Percentiles rank a stretch among this genome's conserved stretches.
Evolutionary conservation across 2,888 invertebrate genomes (phyloP).

Genomic region (Nephrocerus scutellatus): DNA sequence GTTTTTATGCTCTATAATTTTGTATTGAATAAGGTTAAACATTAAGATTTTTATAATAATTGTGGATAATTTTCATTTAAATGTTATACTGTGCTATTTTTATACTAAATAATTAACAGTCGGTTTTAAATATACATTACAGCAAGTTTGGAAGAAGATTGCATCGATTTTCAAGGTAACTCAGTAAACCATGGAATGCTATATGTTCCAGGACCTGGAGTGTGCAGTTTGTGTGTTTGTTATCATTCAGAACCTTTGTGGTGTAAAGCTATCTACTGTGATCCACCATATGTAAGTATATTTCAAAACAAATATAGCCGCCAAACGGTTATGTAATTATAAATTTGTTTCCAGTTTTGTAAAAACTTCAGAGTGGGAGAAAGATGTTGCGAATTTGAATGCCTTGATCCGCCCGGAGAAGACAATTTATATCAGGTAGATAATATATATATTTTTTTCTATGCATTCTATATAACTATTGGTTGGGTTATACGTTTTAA

Average conservation of each 20-base stretch:
- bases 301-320: not conserved
- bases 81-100: too few relatives aligned
- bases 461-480: too few relatives aligned
- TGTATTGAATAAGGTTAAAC: too few relatives aligned
- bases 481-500: too few relatives aligned
- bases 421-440: slow-evolving; percentile 53
- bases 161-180: slow-evolving; percentile 76
- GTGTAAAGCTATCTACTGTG: slow-evolving; percentile 82
- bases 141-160: slow-evolving; percentile 62
- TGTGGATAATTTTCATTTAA: too few relatives aligned
- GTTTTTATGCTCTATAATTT: too few relatives aligned
- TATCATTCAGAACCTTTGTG: slow-evolving; percentile 80
- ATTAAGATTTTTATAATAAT: too few relatives aligned
- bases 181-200: slow-evolving; percentile 69
- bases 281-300: slow-evolving; percentile 73
- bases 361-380: slow-evolving; percentile 76
- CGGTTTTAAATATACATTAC: too few relatives aligned
- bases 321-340: slow-evolving; percentile 1
- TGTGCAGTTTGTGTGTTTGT: slow-evolving; percentile 78
- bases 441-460: too few relatives aligned
- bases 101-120: too few relatives aligned
- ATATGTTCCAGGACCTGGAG: slow-evolving; percentile 78
- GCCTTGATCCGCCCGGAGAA: slow-evolving; percentile 70
- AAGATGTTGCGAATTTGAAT: slow-evolving; percentile 84
- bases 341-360: slow-evolving; percentile 59